A percentile compares a stretch with the other conserved stretches of the same genome.
Evolutionary conservation across 2,888 invertebrate genomes (phyloP).

Genomic region (Limnephilus rhombicus): DNA sequence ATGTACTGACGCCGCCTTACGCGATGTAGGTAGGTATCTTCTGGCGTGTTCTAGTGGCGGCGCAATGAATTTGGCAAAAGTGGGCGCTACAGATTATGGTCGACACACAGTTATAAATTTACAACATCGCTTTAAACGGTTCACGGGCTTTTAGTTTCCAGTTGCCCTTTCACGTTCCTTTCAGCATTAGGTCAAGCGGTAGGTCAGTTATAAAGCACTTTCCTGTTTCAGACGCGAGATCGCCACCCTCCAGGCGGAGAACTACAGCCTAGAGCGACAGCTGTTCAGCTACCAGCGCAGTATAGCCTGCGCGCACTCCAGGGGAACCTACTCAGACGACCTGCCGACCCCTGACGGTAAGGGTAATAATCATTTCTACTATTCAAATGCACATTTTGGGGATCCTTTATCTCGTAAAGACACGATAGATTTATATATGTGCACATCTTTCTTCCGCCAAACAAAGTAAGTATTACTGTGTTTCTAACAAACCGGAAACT

Average conservation of each 20-base stretch:
- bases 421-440: neutral
- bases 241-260: constrained; percentile 88
- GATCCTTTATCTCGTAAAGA: constrained; percentile 24
- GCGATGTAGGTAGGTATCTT: too few species aligned
- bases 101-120: neutral
- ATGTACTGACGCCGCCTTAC: too few species aligned
- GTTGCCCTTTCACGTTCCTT: neutral
- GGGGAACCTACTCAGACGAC: constrained; percentile 75
- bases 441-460: constrained; percentile 2
- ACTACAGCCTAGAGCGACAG: constrained; percentile 89
- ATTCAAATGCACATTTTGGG: constrained; percentile 18
- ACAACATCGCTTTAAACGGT: neutral
- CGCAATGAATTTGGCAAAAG: too few species aligned
- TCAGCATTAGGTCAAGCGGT: neutral
- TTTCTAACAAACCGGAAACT: neutral
- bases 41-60: too few species aligned
- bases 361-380: constrained; percentile 66
- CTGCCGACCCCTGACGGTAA: constrained; percentile 71
- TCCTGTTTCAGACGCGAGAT: constrained; percentile 83
- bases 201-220: neutral
- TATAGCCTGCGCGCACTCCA: constrained; percentile 84
- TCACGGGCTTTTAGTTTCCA: neutral
- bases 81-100: too few species aligned
- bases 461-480: neutral
- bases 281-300: constrained; percentile 90